Percentiles rank a stretch among this genome's conserved stretches.
These are phyloP conservation scores for Sitta carolinensis DNA, from an alignment of 2,797 vertebrate genomes.

Conservation along the genomic window DNA sequence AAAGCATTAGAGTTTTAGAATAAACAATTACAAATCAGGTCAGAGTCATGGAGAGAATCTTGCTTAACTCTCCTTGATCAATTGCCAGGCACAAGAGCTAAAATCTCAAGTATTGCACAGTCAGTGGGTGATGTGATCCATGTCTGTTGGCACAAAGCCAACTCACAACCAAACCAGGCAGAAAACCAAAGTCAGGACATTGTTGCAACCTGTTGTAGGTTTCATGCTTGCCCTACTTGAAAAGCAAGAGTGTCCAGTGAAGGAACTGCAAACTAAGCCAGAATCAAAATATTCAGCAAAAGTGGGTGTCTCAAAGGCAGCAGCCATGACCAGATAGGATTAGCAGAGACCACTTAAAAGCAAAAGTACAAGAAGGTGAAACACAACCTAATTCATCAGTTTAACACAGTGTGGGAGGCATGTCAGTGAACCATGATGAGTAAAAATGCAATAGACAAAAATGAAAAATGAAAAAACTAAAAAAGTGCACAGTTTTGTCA, in stretches of 20 bases:
- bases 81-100: neutral
- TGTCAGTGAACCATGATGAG: neutral
- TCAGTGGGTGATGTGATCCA: neutral
- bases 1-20: neutral
- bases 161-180: neutral
- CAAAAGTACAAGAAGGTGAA: neutral
- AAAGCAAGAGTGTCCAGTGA: slow-evolving; percentile 9
- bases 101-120: neutral
- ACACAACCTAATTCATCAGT: neutral
- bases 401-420: neutral
- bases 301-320: neutral
- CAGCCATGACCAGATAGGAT: neutral
- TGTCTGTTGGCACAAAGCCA: neutral
- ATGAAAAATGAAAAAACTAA: neutral
- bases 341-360: neutral
- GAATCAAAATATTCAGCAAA: neutral
- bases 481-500: neutral
- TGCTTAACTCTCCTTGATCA: neutral
- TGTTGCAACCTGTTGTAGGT: neutral
- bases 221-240: neutral
- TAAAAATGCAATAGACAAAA: neutral
- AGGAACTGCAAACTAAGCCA: neutral
- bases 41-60: neutral
- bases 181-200: neutral
- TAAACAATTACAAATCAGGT: neutral